These are phyloP conservation scores for Nyctereutes procyonoides DNA, from an alignment of 2,113 vertebrate species.

Conservation along the genomic window DNA sequence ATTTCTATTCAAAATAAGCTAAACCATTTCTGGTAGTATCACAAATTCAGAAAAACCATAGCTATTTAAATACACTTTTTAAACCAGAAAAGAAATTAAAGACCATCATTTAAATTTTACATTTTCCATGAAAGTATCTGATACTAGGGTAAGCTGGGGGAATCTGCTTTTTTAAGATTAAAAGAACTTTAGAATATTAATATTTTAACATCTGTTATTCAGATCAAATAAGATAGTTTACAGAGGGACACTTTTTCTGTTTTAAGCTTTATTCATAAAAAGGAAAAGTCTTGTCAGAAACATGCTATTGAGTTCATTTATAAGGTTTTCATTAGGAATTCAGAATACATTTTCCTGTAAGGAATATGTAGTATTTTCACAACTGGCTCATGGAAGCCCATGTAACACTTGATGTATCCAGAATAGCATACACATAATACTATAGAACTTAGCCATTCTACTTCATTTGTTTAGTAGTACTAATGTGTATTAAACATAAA, in stretches of 20 bases:
- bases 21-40: not conserved
- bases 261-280: conserved; percentile 19
- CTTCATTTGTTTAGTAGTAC: not conserved
- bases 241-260: not conserved
- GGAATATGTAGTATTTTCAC: not conserved
- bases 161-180: not conserved
- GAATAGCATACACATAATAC: not conserved
- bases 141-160: not conserved
- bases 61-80: not conserved
- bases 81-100: not conserved
- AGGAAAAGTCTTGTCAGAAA: not conserved
- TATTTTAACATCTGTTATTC: not conserved
- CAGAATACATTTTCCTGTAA: not conserved
- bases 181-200: not conserved
- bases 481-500: not conserved
- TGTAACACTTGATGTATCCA: not conserved
- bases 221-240: not conserved
- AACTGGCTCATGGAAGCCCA: not conserved
- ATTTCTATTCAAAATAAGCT: not conserved
- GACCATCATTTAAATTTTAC: not conserved
- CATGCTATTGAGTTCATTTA: not conserved
- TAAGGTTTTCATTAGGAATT: not conserved
- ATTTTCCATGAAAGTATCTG: not conserved
- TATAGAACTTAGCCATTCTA: not conserved
- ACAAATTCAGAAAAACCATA: not conserved